Evolutionary conservation across 2,113 vertebrate genomes (phyloP).

Genomic region (Emydura subglobosa): DNA sequence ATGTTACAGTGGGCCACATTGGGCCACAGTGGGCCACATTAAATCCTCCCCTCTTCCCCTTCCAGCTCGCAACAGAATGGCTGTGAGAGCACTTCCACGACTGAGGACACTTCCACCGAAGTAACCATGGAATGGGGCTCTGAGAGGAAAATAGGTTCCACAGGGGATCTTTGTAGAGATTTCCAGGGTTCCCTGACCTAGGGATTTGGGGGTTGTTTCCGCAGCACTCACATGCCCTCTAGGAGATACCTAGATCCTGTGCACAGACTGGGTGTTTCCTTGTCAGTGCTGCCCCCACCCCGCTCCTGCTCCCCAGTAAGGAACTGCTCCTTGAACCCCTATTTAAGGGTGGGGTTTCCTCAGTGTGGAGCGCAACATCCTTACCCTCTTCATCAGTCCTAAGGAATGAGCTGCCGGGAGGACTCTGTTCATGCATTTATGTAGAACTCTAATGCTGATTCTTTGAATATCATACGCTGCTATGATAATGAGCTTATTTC

Average conservation of each 20-base stretch:
- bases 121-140: neutral
- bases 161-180: neutral
- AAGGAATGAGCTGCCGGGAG: neutral
- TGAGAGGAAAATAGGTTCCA: neutral
- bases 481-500: neutral
- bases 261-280: neutral
- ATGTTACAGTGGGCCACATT: neutral
- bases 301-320: neutral
- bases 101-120: neutral
- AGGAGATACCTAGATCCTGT: constrained; percentile 9
- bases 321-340: neutral
- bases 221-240: constrained; percentile 11
- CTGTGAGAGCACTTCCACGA: too few species aligned
- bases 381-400: neutral
- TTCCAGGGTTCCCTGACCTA: constrained; percentile 12
- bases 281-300: neutral
- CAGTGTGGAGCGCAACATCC: neutral
- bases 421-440: neutral
- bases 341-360: neutral
- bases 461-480: neutral
- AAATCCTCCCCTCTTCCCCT: too few species aligned
- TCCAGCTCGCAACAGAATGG: too few species aligned
- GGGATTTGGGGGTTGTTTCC: neutral
- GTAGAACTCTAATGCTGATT: neutral
- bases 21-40: neutral